A percentile compares a stretch with the other conserved stretches of the same genome.
phyloP scores from a whole-genome alignment of 2,888 invertebrate genomes.

The Microplitis deprimator region DNA sequence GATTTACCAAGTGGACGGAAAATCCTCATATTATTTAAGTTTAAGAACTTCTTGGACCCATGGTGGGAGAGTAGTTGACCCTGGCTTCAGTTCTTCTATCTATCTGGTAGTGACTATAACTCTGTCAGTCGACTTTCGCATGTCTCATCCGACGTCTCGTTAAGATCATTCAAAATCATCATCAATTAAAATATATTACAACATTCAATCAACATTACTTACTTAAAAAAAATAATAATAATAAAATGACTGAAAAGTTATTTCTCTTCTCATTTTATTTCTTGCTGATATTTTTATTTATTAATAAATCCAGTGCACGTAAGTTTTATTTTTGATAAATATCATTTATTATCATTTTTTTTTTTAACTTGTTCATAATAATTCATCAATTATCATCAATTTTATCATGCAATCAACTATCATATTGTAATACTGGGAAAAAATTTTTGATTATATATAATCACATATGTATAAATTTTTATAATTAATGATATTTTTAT shows the following conservation, averaged over 20 bases:
- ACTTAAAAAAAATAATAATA: not conserved
- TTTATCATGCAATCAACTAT: too few species aligned
- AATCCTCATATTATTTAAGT: slow-evolving; percentile 20
- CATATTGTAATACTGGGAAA: too few species aligned
- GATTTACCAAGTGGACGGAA: not conserved
- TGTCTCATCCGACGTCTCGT: slow-evolving; percentile 46
- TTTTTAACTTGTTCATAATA: not conserved
- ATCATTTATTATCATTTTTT: not conserved
- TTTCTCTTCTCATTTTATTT: slow-evolving; percentile 14
- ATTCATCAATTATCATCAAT: too few species aligned
- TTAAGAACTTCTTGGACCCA: slow-evolving; percentile 12
- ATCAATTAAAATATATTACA: slow-evolving; percentile 11
- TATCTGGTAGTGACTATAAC: slow-evolving; percentile 40
- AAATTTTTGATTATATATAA: too few species aligned
- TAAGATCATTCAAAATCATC: slow-evolving; percentile 8
- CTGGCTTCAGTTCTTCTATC: slow-evolving; percentile 55
- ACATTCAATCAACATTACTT: not conserved
- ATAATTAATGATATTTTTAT: not conserved
- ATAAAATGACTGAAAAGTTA: slow-evolving; percentile 32
- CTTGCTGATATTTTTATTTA: slow-evolving; percentile 24
- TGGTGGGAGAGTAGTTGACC: slow-evolving; percentile 67
- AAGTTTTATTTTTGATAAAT: slow-evolving; percentile 44
- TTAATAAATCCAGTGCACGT: slow-evolving; percentile 50
- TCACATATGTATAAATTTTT: not conserved
- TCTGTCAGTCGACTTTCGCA: slow-evolving; percentile 53